Evolutionary conservation across 2,113 vertebrate species (phyloP).

Genomic region (Sceloporus tristichus): DNA sequence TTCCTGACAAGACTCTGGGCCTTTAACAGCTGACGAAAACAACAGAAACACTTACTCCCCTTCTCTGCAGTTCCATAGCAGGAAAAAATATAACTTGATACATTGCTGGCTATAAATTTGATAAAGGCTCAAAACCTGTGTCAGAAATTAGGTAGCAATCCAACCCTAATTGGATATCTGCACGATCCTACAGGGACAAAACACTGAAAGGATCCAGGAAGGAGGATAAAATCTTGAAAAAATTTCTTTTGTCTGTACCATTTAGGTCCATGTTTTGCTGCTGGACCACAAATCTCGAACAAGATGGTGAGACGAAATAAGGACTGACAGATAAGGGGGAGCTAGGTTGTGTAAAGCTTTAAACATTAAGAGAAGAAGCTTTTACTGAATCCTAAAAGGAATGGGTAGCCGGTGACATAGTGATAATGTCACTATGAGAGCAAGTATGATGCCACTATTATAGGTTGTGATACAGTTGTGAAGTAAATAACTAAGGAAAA

Average conservation of each 20-base stretch:
- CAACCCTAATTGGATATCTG: background rate
- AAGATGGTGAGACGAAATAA: no score
- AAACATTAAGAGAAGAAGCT: no score
- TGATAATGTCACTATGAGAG: background rate
- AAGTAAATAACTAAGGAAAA: background rate
- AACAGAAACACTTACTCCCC: background rate
- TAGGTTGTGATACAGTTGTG: slow-evolving; percentile 10
- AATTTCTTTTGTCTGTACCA: background rate
- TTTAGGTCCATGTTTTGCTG: background rate
- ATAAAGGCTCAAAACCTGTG: background rate
- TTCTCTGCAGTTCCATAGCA: background rate
- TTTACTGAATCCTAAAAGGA: no score
- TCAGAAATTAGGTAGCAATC: background rate
- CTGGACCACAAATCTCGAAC: no score
- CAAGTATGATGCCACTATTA: background rate
- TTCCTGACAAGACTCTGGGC: background rate
- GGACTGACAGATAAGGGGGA: no score
- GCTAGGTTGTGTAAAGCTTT: no score
- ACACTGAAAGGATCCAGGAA: background rate
- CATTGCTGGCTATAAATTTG: background rate
- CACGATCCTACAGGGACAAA: background rate
- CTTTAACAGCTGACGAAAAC: background rate
- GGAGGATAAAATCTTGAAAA: background rate
- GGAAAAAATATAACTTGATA: background rate
- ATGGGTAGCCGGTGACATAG: no score